These are phyloP conservation scores for Nephrotoma flavescens DNA, from an alignment of 2,888 invertebrate species.

Conservation along the genomic window DNA sequence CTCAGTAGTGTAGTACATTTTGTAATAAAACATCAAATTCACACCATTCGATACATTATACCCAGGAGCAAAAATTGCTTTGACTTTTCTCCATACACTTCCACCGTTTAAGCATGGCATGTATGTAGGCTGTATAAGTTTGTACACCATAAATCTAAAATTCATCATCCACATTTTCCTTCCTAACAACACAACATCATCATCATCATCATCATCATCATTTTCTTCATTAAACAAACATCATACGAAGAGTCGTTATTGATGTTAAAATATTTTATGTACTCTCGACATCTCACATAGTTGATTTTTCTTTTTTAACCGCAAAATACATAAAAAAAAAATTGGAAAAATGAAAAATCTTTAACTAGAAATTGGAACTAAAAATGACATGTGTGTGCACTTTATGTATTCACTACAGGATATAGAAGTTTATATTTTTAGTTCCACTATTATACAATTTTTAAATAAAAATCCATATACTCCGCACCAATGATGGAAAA, in stretches of 20 bases:
- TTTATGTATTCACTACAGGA: background rate
- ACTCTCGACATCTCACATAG: background rate
- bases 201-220: background rate
- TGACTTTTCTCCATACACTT: background rate
- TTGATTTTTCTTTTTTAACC: background rate
- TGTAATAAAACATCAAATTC: background rate
- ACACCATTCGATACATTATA: background rate
- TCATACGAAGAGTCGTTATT: background rate
- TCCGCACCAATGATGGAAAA: background rate
- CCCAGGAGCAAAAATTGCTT: background rate
- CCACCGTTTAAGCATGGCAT: background rate
- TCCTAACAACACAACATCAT: background rate
- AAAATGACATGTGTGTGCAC: background rate
- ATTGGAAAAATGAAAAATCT: background rate
- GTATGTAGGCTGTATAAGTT: background rate
- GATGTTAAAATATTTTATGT: background rate
- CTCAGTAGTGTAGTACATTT: background rate
- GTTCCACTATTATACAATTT: background rate
- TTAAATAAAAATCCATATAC: background rate
- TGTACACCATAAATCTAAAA: background rate
- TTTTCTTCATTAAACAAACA: background rate
- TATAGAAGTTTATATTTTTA: background rate
- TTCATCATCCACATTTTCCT: background rate
- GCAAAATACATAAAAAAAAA: background rate
- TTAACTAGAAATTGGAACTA: background rate